Conservation (phyloP, 92 coral and sea anemone species). For the Bergia puertoricense region DNA sequence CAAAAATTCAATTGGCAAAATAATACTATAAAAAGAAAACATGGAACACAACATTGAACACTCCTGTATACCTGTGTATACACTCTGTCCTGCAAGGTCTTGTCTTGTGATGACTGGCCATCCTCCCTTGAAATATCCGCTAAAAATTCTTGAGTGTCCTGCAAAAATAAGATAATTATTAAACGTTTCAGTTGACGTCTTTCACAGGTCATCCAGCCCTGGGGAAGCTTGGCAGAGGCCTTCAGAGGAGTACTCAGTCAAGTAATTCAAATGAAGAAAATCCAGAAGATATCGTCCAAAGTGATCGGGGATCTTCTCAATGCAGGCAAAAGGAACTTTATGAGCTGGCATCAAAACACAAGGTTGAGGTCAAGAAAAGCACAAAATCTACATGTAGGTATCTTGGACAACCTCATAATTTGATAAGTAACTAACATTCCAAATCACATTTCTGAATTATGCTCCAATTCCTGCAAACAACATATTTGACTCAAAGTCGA, state of each 20-base stretch:
- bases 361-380: neutral
- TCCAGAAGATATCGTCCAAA: neutral
- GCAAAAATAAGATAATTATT: neutral
- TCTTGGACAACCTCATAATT: neutral
- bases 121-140: conserved; percentile 78
- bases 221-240: neutral
- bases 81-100: conserved; percentile 77
- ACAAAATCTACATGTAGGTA: neutral
- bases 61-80: conserved; percentile 71
- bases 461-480: too few relatives aligned
- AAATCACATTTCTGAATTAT: too few relatives aligned
- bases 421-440: neutral
- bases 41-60: neutral
- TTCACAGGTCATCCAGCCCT: neutral
- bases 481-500: too few relatives aligned
- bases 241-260: too few relatives aligned
- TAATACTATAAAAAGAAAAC: too few relatives aligned
- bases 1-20: too few relatives aligned
- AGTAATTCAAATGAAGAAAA: too few relatives aligned
- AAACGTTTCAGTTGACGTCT: neutral
- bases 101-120: conserved; percentile 75
- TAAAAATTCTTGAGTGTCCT: conserved; percentile 88
- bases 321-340: neutral
- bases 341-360: too few relatives aligned
- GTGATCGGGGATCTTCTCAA: neutral